Base-by-base conservation (phyloP, 2,888 invertebrate species). In the Thera obeliscata region DNA sequence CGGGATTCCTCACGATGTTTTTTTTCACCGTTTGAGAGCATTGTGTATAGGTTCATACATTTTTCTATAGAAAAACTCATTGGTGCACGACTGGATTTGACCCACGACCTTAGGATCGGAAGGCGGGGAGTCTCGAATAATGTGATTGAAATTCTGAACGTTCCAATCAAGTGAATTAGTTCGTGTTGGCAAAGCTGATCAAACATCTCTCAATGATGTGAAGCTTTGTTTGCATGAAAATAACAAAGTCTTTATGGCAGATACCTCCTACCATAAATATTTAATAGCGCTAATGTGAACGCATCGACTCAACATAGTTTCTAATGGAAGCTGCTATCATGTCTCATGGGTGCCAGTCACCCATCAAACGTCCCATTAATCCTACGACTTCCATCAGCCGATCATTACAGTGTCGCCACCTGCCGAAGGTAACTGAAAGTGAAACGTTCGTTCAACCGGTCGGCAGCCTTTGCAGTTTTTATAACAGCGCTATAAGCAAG, bases 371-470 rank as follows among this genome's bases (percentile, higher is more conserved):
- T 59, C 58, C 61, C 57, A 69, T 69, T 64, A 66, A 67, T 41
- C 64, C 46, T 11, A 38, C 62, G 11, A 54, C 62, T 50, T 77
- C 76, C 77, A 79, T 77, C 80, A 80, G 78, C 83, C 84, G 33
- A 66, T 59, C 59, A 65, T 61, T 57, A 22, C 85, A 86, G 86
- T 87, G 87, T 83, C 86, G 87, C 89, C 90, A 86, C 83, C 87
- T 87, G 79, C 81, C 81, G 84, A 76, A 73, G 69, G 50, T 61
- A 74, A 78, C 79, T 76, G 88, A 91, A 90, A 91, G 90, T 90
- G 89, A 90, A 90, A 87, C 79, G 81, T 89, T 87, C 89, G 79
- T 88, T 89, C 77, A 79, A 79, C 75, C 71, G 76, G 76, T 74
- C 76, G 70, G 73, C 65, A 71, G 69, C 64, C 67, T 72, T 72